Percentiles rank a stretch among this genome's conserved stretches.
Evolutionary conservation across 1,140 invertebrate genomes (phyloP).

Genomic region (Eumeta japonica): DNA sequence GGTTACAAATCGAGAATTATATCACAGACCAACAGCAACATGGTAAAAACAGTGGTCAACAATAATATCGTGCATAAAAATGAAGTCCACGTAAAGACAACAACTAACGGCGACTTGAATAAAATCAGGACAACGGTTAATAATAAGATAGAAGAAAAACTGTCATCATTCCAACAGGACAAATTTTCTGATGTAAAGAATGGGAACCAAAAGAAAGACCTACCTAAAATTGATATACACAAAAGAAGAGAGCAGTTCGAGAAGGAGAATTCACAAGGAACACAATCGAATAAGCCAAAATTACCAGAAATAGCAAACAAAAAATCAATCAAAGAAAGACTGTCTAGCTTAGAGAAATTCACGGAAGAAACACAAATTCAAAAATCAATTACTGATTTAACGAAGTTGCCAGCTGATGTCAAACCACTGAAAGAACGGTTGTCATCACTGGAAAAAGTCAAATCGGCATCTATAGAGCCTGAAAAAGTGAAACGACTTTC

Average conservation of each 20-base stretch:
- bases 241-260: constrained; percentile 83
- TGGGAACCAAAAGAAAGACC: constrained; percentile 57
- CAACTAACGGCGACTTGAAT: constrained; percentile 43
- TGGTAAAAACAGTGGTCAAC: constrained; percentile 42
- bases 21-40: constrained; percentile 48
- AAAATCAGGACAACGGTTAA: constrained; percentile 49
- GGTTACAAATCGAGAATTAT: constrained; percentile 75
- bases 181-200: constrained; percentile 39
- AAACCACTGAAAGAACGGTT: constrained; percentile 64
- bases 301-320: constrained; percentile 63
- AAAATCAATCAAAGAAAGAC: constrained; percentile 70
- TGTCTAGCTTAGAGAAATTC: constrained; percentile 65
- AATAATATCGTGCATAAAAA: constrained; percentile 48
- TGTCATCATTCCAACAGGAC: constrained; percentile 53
- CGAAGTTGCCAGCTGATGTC: constrained; percentile 62
- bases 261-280: constrained; percentile 57
- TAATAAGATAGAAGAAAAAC: constrained; percentile 57
- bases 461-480: constrained; percentile 43
- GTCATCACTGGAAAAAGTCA: constrained; percentile 63
- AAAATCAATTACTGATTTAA: constrained; percentile 46
- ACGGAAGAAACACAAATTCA: constrained; percentile 44
- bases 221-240: constrained; percentile 78
- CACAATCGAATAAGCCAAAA: constrained; percentile 48
- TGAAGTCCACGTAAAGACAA: constrained; percentile 28
- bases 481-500: constrained; percentile 52